Conservation (phyloP, 2,888 invertebrate genomes). For the Eristalis arbustorum region DNA sequence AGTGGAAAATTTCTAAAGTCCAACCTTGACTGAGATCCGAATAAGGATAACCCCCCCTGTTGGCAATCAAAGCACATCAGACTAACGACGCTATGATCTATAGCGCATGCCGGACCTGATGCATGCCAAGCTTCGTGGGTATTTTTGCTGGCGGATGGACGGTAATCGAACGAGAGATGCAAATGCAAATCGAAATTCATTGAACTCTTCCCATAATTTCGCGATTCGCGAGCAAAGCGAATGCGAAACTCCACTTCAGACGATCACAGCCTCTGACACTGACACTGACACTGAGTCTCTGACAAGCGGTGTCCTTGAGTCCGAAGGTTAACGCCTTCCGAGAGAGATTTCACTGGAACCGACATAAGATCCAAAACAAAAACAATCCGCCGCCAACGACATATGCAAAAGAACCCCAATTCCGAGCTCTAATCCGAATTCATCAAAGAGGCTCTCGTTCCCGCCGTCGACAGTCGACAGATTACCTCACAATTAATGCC, state of each 20-base stretch:
- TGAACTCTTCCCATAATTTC: not conserved
- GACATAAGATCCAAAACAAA: not conserved
- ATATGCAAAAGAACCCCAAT: not conserved
- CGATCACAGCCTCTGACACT: not conserved
- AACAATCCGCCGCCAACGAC: not conserved
- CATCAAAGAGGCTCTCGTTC: not conserved
- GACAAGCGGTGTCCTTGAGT: not conserved
- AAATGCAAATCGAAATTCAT: not conserved
- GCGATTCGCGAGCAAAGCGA: not conserved
- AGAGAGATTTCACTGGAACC: not conserved
- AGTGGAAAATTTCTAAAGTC: not conserved
- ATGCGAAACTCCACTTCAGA: not conserved
- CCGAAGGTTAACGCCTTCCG: not conserved
- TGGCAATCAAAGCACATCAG: not conserved
- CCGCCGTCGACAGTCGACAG: not conserved
- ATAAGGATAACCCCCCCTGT: not conserved
- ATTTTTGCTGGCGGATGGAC: not conserved
- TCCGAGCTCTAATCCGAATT: not conserved
- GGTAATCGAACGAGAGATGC: not conserved
- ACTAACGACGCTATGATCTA: not conserved
- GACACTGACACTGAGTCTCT: not conserved
- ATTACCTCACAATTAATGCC: not conserved
- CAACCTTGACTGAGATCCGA: not conserved
- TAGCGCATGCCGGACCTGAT: not conserved
- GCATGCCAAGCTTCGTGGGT: not conserved